phyloP scores from a whole-genome alignment of 2,113 vertebrate genomes.

The Oreochromis tanganicae region DNA sequence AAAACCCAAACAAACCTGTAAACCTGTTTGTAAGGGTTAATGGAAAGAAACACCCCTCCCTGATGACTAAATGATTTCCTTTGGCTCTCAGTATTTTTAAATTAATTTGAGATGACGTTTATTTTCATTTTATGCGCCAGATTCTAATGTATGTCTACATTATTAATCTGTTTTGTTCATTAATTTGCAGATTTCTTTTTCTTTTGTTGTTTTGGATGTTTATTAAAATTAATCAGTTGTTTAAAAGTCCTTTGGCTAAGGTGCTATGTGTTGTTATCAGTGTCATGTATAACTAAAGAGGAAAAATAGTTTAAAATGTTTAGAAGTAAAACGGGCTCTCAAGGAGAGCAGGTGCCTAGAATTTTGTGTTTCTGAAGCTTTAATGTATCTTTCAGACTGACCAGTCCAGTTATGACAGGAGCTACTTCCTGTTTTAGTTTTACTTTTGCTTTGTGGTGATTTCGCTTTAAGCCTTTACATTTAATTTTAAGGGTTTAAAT shows the following conservation, averaged over 20 bases:
- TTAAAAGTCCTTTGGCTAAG: not conserved
- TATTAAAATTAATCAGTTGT: not conserved
- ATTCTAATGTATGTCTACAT: not conserved
- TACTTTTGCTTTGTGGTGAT: not conserved
- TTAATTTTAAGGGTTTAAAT: not conserved
- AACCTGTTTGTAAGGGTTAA: rapidly evolving
- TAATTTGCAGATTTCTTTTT: not conserved
- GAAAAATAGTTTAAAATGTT: not conserved
- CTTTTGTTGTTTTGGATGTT: not conserved
- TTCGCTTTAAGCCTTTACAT: not conserved
- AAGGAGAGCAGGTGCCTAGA: not conserved
- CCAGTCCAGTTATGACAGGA: rapidly evolving
- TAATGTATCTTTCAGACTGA: not conserved
- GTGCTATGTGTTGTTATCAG: not conserved
- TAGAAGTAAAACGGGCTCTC: not conserved
- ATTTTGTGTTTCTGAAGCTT: not conserved
- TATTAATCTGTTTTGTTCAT: not conserved
- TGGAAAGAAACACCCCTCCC: not conserved
- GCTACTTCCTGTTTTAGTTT: not conserved
- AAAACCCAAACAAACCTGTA: not conserved
- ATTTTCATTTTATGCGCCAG: not conserved
- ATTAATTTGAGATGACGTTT: not conserved
- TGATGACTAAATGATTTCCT: not conserved
- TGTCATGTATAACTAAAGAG: not conserved
- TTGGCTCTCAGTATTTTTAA: not conserved